Conservation (phyloP, 1,140 invertebrate species). For the Reticulitermes speratus region DNA sequence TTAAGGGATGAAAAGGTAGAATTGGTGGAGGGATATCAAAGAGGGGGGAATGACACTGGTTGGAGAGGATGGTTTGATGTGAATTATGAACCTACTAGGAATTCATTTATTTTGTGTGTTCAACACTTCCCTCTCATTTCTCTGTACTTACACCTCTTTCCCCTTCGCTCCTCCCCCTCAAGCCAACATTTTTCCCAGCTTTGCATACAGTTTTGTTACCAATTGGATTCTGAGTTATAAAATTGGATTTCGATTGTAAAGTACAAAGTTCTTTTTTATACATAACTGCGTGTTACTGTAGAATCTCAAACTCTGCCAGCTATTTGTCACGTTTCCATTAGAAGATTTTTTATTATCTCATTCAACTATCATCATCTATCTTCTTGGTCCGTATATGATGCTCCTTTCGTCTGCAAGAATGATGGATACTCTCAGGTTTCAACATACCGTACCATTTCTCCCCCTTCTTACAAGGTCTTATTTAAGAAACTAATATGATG, state of each 20-base stretch:
- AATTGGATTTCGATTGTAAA: slow-evolving; percentile 8
- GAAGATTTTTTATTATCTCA: slow-evolving; percentile 2
- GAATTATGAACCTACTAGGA: background rate
- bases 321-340: slow-evolving; percentile 19
- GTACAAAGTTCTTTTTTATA: background rate
- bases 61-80: slow-evolving; percentile 11
- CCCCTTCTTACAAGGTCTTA: background rate
- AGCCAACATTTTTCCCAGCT: background rate
- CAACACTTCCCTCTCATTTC: background rate
- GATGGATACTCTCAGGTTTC: background rate
- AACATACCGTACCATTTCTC: background rate
- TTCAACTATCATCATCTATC: slow-evolving; percentile 2
- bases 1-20: background rate
- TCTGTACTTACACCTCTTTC: background rate
- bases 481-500: background rate
- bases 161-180: background rate
- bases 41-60: slow-evolving; percentile 7
- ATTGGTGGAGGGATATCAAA: background rate
- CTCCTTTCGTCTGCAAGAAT: slow-evolving; percentile 4
- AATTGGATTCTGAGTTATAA: slow-evolving; percentile 13
- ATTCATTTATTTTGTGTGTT: slow-evolving; percentile 10
- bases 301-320: background rate
- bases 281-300: background rate
- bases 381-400: background rate
- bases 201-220: background rate